Evolutionary conservation across 2,888 invertebrate genomes (phyloP).

Genomic region (Fragum sueziense): DNA sequence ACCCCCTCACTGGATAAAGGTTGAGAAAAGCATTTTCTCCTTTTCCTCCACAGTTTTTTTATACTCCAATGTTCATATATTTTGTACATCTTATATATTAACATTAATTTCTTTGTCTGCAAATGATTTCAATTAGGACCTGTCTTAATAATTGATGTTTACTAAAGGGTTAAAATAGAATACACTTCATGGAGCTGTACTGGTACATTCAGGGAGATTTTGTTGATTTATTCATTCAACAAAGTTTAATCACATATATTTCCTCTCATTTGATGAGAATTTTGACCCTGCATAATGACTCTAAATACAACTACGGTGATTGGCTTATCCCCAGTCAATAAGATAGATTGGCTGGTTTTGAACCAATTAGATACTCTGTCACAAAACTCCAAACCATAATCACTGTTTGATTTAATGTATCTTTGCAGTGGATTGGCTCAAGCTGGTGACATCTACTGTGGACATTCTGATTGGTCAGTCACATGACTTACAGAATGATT

Average conservation of each 20-base stretch:
- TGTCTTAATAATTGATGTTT: too few relatives aligned
- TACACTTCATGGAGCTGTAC: too few relatives aligned
- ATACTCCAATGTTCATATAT: too few relatives aligned
- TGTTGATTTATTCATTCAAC: too few relatives aligned
- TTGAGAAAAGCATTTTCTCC: neutral
- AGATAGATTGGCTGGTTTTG: neutral
- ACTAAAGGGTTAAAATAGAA: too few relatives aligned
- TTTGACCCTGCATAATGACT: neutral
- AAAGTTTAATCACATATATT: neutral
- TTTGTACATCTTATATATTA: too few relatives aligned
- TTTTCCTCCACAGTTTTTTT: too few relatives aligned
- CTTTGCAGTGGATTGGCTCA: constrained; percentile 30
- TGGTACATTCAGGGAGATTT: too few relatives aligned
- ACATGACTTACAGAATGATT: neutral
- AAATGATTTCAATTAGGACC: too few relatives aligned
- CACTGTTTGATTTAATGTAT: neutral
- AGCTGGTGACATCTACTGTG: constrained; percentile 12
- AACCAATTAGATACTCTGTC: neutral
- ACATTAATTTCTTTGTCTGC: too few relatives aligned
- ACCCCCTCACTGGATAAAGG: neutral
- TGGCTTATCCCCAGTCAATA: neutral
- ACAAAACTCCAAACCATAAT: neutral
- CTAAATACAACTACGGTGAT: neutral
- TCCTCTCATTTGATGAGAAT: neutral
- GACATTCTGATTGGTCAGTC: constrained; percentile 26